Percentiles rank a stretch among this genome's conserved stretches.
phyloP scores from a whole-genome alignment of 1,140 invertebrate species.

The Anoplolepis gracilipes region DNA sequence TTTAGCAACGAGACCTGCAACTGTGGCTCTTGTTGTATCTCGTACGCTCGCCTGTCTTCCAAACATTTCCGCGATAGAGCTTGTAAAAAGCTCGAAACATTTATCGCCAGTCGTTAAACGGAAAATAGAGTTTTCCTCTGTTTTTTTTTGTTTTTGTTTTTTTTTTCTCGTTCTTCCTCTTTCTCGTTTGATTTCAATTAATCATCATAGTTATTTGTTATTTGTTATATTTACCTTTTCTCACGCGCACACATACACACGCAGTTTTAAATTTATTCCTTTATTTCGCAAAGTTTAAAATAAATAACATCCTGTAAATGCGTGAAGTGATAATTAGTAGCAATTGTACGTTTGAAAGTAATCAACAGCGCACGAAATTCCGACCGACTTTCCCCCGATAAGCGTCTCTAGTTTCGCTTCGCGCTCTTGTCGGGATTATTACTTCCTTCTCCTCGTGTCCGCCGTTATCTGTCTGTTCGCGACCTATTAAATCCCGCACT shows the following conservation, averaged over 20 bases:
- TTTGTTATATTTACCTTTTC: not conserved
- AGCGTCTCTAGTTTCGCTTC: conserved; percentile 18
- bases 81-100: not conserved
- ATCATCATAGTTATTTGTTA: not conserved
- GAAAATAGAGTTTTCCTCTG: not conserved
- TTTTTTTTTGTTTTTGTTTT: too few species aligned
- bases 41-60: not conserved
- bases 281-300: not conserved
- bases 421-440: conserved; percentile 40
- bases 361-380: not conserved
- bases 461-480: conserved; percentile 49
- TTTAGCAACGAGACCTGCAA: conserved; percentile 42
- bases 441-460: conserved; percentile 28
- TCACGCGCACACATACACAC: not conserved
- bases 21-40: conserved; percentile 10
- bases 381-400: conserved; percentile 23
- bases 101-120: too few species aligned
- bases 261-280: not conserved
- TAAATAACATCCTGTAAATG: not conserved
- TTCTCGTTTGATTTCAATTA: not conserved
- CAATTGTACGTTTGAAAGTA: conserved; percentile 4
- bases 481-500: conserved; percentile 17
- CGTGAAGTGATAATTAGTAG: not conserved
- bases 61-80: not conserved
- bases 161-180: not conserved